Evolutionary conservation across 2,888 invertebrate genomes (phyloP), one percentile per base, ranked within the genome.

Genomic region (Ectemnius cavifrons): DNA sequence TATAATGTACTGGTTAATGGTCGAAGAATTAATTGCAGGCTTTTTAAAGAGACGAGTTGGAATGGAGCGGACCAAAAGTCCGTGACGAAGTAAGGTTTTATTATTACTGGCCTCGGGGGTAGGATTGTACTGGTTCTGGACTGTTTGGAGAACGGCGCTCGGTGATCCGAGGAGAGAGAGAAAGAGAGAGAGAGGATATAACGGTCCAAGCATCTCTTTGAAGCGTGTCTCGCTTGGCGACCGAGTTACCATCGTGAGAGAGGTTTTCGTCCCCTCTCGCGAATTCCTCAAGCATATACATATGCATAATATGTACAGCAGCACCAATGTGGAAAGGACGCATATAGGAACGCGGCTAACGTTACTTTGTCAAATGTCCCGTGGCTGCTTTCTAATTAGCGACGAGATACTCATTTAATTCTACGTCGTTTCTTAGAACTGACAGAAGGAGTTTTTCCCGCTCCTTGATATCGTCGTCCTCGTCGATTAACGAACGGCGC

Each of bases 121-220:
- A 18, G 27, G 4, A 27, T 37, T n/a, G 14, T 16, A 16, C 28
- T 37, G 61, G 37, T 37, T 37, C 45, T 16, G 27, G 61, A 37
- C 18, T 37, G 61, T 61, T 58, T 58, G 16, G 58, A 58, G 58
- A 27, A 4, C 58, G 57, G 45, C 23, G 60, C 63, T 46, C 62
- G 67, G 67, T 57, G 52, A 56, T 47, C 61, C 63, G 71, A 56
- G 60, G 71, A 71, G 59, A 60, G 67, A 61, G 60, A 3, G 71
- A 71, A 49, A 60, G 67, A 61, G 60, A 60, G 68, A 58, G 58
- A 72, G 62, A 72, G 63, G 63, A 68, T 58, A 68, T 72, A 72
- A 72, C 71, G 71, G 71, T 72, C 27, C 49, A 14, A 4, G 61
- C 23, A 61, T 61, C 62, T 63, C 67, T 52, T 11, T 56, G 47